Evolutionary conservation across 1,140 invertebrate genomes (phyloP), one percentile per base, ranked within the genome.

Genomic region (Aphidius ervi): DNA sequence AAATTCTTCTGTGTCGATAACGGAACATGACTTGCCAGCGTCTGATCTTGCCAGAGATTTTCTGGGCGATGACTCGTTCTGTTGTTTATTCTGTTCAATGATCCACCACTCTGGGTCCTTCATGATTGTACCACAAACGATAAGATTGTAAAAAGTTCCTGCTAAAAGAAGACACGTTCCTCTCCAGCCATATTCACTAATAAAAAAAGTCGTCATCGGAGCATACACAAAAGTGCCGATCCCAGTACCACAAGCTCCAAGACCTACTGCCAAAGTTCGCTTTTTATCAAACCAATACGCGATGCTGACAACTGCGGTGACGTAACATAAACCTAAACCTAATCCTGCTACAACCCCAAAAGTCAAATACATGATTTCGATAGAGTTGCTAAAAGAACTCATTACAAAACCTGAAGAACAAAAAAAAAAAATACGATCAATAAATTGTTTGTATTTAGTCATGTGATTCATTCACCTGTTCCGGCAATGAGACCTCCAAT

Each of bases 271-370:
- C 48, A 98, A 82, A 9, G 91, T 94, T 37, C 95, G 83, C 70
- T 89, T 91, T 70, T 93, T 92, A 66, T 98, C 95, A 74, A 98
- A 98, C 86, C 97, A 98, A 72, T 94, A 96, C 9, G 95, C 94
- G 55, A 98, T 95, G 42, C 87, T 88, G 3, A 98, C 95, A 2
- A 94, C 92, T 2, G 91, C 91, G 9, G 94, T 93, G 2, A 97
- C 93, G 72, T 93, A 94, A 42, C 91, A 91, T 40, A 95, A 78
- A 4, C 92, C 91, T 56, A 96, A 81, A 5, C 93, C 94, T 23
- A 94, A 78, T 3, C 93, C 93, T 40, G 92, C 88, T 37, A 95
- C 84, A 4, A 94, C 83, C 4, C 93, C 92, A 75, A 95, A 95
- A 0, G 92, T 94, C 41, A 95, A 70, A 79, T 90, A 91, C 72